These are phyloP conservation scores for Dolomedes plantarius DNA, from an alignment of 2,888 invertebrate genomes.

Conservation along the genomic window DNA sequence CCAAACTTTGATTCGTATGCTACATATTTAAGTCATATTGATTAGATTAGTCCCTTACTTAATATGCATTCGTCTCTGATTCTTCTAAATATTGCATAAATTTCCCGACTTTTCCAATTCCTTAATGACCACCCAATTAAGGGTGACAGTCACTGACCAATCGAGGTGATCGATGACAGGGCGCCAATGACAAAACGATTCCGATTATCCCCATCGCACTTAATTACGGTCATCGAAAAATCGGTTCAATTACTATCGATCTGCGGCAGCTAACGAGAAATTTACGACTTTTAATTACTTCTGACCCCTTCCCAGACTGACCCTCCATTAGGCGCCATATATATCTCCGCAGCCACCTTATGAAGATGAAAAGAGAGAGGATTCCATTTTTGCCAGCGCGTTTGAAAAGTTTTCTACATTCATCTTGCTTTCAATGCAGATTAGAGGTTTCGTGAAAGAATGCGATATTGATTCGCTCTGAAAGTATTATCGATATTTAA, in stretches of 20 bases:
- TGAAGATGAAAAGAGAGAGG: not conserved
- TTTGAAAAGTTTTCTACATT: not conserved
- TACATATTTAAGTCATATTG: not conserved
- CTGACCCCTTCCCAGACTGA: conserved; percentile 49
- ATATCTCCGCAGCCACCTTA: not conserved
- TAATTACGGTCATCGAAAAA: conserved; percentile 31
- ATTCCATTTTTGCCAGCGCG: conserved; percentile 20
- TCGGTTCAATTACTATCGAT: conserved; percentile 52
- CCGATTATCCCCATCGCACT: not conserved
- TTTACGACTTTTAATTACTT: conserved; percentile 52
- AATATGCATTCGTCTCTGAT: not conserved
- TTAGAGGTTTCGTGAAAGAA: not conserved
- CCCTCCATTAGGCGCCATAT: conserved; percentile 17
- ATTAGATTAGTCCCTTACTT: not conserved
- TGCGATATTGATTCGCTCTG: not conserved
- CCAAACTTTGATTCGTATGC: not conserved
- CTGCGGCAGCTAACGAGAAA: conserved; percentile 42
- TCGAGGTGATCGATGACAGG: not conserved
- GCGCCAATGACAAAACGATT: conserved; percentile 16
- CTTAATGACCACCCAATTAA: conserved; percentile 21
- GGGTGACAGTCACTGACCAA: not conserved
- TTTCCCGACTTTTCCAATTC: not conserved
- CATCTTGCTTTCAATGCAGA: not conserved
- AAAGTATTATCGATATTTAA: conserved; percentile 18
- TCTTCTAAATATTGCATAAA: conserved; percentile 14